These are phyloP conservation scores for Dromococcyx pavoninus DNA, from an alignment of 2,797 vertebrate genomes.

Conservation along the genomic window DNA sequence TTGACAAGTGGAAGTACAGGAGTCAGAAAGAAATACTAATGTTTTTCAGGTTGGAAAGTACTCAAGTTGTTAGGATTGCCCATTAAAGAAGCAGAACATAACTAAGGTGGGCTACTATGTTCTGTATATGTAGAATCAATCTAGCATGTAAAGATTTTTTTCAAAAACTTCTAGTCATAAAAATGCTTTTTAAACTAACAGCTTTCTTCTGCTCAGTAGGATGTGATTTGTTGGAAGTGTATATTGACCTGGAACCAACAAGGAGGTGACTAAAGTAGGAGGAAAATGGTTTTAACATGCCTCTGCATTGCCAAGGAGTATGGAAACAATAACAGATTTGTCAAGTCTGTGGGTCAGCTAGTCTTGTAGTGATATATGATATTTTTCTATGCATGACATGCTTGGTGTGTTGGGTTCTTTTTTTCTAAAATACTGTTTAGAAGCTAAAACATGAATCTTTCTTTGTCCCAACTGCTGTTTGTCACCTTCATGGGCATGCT, in stretches of 20 bases:
- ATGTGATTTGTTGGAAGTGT: conserved; percentile 48
- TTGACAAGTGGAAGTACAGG: not conserved
- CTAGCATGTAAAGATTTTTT: not conserved
- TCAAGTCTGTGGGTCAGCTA: conserved; percentile 38
- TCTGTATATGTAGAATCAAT: not conserved
- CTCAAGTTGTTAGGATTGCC: not conserved
- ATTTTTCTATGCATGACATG: not conserved
- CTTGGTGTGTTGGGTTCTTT: not conserved
- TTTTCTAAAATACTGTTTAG: not conserved
- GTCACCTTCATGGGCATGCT: not conserved
- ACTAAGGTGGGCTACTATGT: not conserved
- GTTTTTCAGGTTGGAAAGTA: not conserved
- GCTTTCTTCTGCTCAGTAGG: conserved; percentile 53
- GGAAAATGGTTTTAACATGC: conserved; percentile 59
- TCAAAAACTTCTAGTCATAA: not conserved
- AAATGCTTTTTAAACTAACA: conserved; percentile 33
- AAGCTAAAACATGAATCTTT: not conserved
- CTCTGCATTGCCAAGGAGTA: conserved; percentile 49
- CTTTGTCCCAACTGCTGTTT: not conserved
- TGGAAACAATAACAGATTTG: conserved; percentile 63
- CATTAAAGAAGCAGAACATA: not conserved
- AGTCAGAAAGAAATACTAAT: not conserved
- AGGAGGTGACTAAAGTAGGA: conserved; percentile 61
- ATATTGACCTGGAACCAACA: conserved; percentile 48
- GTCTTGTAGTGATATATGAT: conserved; percentile 32